These are phyloP conservation scores for Pseudachorutes palmiensis DNA, from an alignment of 1,140 invertebrate genomes.

Conservation along the genomic window DNA sequence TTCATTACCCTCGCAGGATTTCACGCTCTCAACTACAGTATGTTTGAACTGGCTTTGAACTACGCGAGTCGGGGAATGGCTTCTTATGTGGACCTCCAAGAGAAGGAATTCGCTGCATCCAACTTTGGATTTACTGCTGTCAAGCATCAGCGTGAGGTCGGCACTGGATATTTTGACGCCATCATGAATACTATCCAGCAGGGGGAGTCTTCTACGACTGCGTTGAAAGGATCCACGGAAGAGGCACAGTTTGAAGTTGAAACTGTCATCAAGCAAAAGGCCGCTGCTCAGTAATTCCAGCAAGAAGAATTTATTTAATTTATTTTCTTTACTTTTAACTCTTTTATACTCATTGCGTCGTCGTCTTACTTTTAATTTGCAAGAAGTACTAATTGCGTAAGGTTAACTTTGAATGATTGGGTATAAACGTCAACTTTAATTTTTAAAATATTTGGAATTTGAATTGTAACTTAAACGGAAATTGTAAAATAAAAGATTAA, in stretches of 20 bases:
- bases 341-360: neutral
- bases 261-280: conserved; percentile 3
- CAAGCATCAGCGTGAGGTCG: conserved; percentile 45
- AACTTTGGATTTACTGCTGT: conserved; percentile 43
- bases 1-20: conserved; percentile 45
- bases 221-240: conserved; percentile 43
- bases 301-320: neutral
- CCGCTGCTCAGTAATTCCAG: conserved; percentile 9
- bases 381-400: neutral
- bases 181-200: conserved; percentile 41
- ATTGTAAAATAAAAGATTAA: too few relatives aligned
- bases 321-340: conserved; percentile 3
- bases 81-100: conserved; percentile 43
- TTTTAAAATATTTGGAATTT: neutral
- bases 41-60: conserved; percentile 42
- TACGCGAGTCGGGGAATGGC: conserved; percentile 42
- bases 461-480: too few relatives aligned
- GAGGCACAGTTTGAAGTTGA: conserved; percentile 42
- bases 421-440: neutral
- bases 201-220: conserved; percentile 41
- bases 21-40: conserved; percentile 43
- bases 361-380: neutral
- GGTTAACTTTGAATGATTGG: neutral
- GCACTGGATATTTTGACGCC: conserved; percentile 44
- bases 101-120: conserved; percentile 42